Percentiles rank a stretch among this genome's conserved stretches.
Evolutionary conservation across 2,888 invertebrate genomes (phyloP).

Genomic region (Callyntrura guangdongensis): DNA sequence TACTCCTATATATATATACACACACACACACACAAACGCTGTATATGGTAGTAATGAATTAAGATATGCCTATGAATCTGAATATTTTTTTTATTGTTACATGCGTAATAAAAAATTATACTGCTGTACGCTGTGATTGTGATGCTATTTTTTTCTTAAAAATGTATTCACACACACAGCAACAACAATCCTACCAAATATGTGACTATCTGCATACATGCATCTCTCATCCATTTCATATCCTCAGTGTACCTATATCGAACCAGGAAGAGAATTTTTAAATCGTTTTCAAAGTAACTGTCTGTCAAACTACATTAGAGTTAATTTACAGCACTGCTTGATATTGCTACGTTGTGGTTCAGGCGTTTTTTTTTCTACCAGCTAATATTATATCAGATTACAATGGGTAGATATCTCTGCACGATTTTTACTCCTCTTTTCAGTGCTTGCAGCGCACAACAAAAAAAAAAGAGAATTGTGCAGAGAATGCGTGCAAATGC

Average conservation of each 20-base stretch:
- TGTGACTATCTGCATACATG: slow-evolving; percentile 35
- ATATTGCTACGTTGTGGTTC: slow-evolving; percentile 59
- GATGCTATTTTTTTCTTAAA: slow-evolving; percentile 25
- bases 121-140: neutral
- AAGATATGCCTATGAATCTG: slow-evolving; percentile 28
- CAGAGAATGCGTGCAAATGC: slow-evolving; percentile 28
- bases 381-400: slow-evolving; percentile 23
- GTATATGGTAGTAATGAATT: neutral
- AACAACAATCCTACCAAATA: neutral
- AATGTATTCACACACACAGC: neutral
- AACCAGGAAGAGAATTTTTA: slow-evolving; percentile 81
- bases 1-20: neutral
- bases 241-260: slow-evolving; percentile 41
- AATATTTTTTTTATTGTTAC: slow-evolving; percentile 22
- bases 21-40: neutral
- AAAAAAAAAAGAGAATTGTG: neutral
- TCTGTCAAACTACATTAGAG: slow-evolving; percentile 50
- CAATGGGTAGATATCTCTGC: slow-evolving; percentile 35
- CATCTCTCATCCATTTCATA: neutral
- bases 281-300: slow-evolving; percentile 73
- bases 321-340: slow-evolving; percentile 62
- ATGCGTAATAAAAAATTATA: slow-evolving; percentile 39
- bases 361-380: slow-evolving; percentile 33
- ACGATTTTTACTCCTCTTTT: slow-evolving; percentile 48
- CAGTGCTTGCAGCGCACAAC: slow-evolving; percentile 5